Conservation (phyloP, 2,888 invertebrate species). For the Rutpela maculata region DNA sequence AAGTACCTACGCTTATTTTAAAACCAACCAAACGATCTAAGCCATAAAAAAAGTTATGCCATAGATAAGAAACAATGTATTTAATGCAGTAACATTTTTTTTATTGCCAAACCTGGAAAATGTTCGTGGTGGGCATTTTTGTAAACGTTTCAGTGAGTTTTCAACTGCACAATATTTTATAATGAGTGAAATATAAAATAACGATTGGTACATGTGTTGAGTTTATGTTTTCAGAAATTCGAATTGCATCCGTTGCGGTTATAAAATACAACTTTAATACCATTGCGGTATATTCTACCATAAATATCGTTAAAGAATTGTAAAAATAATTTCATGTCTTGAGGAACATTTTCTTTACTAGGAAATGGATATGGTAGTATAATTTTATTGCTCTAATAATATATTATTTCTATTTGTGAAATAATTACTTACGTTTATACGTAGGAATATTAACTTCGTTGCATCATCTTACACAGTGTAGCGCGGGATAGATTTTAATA, state of each 20-base stretch:
- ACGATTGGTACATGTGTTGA: constrained; percentile 38
- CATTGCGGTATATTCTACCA: constrained; percentile 24
- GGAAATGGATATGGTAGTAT: background rate
- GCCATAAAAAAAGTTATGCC: constrained; percentile 22
- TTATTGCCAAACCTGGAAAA: constrained; percentile 26
- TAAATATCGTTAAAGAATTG: constrained; percentile 35
- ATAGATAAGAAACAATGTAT: constrained; percentile 27
- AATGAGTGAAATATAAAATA: constrained; percentile 40
- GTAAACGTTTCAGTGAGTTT: constrained; percentile 19
- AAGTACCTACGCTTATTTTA: too few species aligned
- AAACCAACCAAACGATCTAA: background rate
- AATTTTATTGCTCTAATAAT: background rate
- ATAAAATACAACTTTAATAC: constrained; percentile 37
- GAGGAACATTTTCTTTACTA: background rate
- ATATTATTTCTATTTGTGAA: background rate
- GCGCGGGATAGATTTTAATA: too few species aligned
- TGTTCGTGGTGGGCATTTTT: constrained; percentile 23
- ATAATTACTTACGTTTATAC: background rate
- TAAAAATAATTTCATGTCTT: constrained; percentile 30
- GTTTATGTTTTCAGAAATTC: constrained; percentile 35
- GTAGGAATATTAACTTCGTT: background rate
- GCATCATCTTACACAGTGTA: too few species aligned
- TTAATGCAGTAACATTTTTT: constrained; percentile 35
- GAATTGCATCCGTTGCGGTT: constrained; percentile 33
- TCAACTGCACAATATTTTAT: constrained; percentile 31